These are phyloP conservation scores for Gymnodraco acuticeps DNA, from an alignment of 2,797 vertebrate species.

Conservation along the genomic window DNA sequence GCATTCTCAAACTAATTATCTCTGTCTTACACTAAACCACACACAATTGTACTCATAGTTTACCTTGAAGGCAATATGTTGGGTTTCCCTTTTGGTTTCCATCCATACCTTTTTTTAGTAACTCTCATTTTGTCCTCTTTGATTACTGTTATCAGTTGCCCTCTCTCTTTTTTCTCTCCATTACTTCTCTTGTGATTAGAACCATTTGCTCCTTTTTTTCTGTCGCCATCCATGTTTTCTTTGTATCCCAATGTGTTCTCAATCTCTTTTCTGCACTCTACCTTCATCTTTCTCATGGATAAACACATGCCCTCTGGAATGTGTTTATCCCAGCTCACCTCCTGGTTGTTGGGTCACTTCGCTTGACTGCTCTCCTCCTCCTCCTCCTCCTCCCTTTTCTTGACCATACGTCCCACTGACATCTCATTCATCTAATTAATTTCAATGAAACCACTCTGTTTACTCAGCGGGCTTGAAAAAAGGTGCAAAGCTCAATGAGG, in stretches of 20 bases:
- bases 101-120: not conserved
- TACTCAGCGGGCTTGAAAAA: not conserved
- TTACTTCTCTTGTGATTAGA: not conserved
- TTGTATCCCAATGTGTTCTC: not conserved
- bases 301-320: constrained; percentile 45
- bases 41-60: not conserved
- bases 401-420: not conserved
- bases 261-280: not conserved
- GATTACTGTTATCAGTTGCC: no score
- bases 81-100: no score
- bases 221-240: not conserved
- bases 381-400: not conserved
- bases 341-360: constrained; percentile 24
- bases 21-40: not conserved
- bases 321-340: constrained; percentile 35
- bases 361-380: constrained; percentile 7
- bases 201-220: not conserved
- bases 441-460: not conserved
- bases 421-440: not conserved
- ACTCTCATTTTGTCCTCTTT: not conserved
- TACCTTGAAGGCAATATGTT: no score
- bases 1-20: constrained; percentile 27
- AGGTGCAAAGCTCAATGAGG: not conserved
- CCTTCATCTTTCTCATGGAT: constrained; percentile 15
- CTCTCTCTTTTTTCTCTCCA: not conserved